These are phyloP conservation scores for Kuschelorhynchus macadamiae DNA, from an alignment of 2,888 invertebrate genomes.

Conservation along the genomic window DNA sequence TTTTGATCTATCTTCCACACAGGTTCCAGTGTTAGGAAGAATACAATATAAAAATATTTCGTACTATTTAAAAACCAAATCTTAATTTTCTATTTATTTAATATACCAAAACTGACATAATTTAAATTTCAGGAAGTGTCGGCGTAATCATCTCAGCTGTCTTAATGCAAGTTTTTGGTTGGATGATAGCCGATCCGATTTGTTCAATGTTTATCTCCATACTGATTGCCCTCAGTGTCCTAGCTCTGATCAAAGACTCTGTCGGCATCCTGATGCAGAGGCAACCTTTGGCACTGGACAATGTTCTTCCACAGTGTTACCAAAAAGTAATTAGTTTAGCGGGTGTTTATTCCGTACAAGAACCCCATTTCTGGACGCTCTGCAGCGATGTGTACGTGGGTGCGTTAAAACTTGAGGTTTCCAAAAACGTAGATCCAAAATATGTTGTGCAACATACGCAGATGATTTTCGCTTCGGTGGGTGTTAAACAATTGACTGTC, in stretches of 20 bases:
- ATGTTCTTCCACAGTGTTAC: constrained; percentile 88
- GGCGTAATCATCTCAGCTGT: constrained; percentile 96
- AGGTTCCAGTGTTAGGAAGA: too few species aligned
- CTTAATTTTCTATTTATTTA: too few species aligned
- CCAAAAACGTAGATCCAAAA: constrained; percentile 90
- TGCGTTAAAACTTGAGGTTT: constrained; percentile 95
- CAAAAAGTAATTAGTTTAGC: constrained; percentile 91
- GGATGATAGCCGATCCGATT: constrained; percentile 99
- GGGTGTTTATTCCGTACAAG: constrained; percentile 96
- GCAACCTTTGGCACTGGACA: constrained; percentile 87
- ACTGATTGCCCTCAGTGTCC: constrained; percentile 89
- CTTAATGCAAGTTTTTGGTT: constrained; percentile 95
- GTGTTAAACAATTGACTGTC: constrained; percentile 91
- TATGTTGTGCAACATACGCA: constrained; percentile 94
- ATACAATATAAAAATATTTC: too few species aligned
- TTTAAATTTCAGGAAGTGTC: constrained; percentile 80
- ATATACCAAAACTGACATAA: too few species aligned
- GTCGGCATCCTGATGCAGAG: constrained; percentile 94
- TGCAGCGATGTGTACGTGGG: constrained; percentile 95
- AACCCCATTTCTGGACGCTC: constrained; percentile 98
- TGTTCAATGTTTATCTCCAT: constrained; percentile 97
- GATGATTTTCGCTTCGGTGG: constrained; percentile 93
- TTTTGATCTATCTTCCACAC: too few species aligned
- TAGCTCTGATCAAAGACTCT: constrained; percentile 89
- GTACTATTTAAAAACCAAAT: too few species aligned